Base-by-base conservation (phyloP, 2,113 vertebrate species). In the Cochlearius cochlearius region DNA sequence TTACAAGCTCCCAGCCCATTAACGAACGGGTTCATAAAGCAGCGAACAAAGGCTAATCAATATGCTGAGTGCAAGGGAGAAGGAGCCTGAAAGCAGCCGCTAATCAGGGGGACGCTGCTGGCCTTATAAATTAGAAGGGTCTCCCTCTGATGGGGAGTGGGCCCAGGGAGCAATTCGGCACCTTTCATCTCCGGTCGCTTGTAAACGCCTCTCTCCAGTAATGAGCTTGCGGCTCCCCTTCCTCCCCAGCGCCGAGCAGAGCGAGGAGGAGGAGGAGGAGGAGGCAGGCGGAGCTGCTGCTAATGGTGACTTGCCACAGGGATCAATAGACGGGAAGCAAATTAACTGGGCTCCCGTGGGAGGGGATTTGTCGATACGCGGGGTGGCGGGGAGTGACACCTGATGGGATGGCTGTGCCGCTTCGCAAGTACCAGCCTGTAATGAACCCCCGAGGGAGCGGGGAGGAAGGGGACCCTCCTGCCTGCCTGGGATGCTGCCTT, bases 261-360 rank as follows among this genome's bases (percentile, higher is more conserved):
- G 73, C 0, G n/a, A 87, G 94, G 58, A 86, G 87, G 78, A 50
- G 71, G 41, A 43, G 41, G 62, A 85, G 86, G 71, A 63, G 69
- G 72, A 93, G 66, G 82, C 91, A 91, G 94, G 83, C 27, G 53
- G 88, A 96, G 87, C 89, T 71, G 91, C 86, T 1, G 64, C 92
- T 96, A 95, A 97, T 93, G 95, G 95, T 91, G 90, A 92, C 90
- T 97, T 90, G 90, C 94, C 95, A 91, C 88, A 29, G 86, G 92
- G 89, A 97, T 97, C 96, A 93, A 97, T 96, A 95, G 94, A 97
- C 32, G 53, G 87, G 77, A 94, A 97, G 86, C 95, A 97, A 97
- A 97, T 95, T 97, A 97, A 93, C 82, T 75, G 43, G 64, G 86
- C 86, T 94, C 95, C 89, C 53, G 22, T 86, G 97, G 95, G 96